Evolutionary conservation across 2,113 vertebrate genomes (phyloP).

Genomic region (Sula dactylatra): DNA sequence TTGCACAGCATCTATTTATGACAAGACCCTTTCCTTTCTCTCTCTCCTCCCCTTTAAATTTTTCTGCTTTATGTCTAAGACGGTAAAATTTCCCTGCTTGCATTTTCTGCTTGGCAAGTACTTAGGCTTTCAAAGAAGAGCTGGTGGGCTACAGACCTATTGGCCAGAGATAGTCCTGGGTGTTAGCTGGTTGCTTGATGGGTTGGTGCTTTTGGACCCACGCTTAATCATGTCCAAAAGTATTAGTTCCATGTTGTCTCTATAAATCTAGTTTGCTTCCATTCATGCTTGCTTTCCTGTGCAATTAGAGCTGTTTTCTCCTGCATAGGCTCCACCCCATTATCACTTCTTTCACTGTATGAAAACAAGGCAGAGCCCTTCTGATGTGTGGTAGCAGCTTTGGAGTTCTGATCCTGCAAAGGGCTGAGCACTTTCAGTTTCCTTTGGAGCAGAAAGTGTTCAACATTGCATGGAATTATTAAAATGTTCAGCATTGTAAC

Average conservation of each 20-base stretch:
- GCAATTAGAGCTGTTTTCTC: slow-evolving; percentile 42
- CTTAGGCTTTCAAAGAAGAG: not conserved
- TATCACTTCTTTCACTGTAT: not conserved
- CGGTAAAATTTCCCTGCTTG: not conserved
- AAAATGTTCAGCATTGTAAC: slow-evolving; percentile 3
- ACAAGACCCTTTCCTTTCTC: not conserved
- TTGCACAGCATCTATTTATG: not conserved
- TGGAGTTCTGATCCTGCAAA: not conserved
- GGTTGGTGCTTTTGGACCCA: not conserved
- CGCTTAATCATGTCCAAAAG: slow-evolving; percentile 15
- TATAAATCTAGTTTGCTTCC: slow-evolving; percentile 48
- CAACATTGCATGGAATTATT: not conserved
- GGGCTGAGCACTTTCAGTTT: not conserved
- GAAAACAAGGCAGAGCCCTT: not conserved
- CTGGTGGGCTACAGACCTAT: not conserved
- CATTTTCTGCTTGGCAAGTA: not conserved
- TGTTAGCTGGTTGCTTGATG: not conserved
- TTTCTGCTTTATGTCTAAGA: not conserved
- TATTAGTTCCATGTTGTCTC: slow-evolving; percentile 21
- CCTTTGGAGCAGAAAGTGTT: not conserved
- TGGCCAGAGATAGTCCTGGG: not conserved
- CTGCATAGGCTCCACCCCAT: not conserved
- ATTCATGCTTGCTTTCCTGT: slow-evolving; percentile 33
- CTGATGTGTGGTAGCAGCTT: not conserved
- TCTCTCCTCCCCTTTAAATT: not conserved